Evolutionary conservation across 1,140 invertebrate genomes (phyloP), one percentile per base, ranked within the genome.

Genomic region (Caenorhabditis remanei): DNA sequence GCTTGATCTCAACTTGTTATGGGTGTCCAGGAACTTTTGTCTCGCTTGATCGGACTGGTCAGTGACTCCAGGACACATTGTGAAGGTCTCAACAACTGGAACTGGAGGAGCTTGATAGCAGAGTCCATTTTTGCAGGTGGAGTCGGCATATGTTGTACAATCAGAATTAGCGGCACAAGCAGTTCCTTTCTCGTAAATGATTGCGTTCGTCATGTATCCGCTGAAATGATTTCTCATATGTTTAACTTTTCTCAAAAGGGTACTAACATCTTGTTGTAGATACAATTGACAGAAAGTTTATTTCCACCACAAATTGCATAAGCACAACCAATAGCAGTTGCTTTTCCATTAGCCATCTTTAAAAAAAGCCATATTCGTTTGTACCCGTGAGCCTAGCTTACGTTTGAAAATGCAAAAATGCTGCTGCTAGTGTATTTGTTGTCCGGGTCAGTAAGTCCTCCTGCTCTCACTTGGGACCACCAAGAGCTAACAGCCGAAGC

Each of bases 301-400:
- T 19, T 24, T 79, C 46, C 71, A 32, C 32, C 32, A 50, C 71
- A 79, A 3, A 79, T 24, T 19, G 83, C 83, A 16, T 58, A 84
- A n/a, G 83, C 83, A 61, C 83, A 84, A 41, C 83, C 83, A 63
- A 84, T 21, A 21, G 83, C 83, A 21, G 83, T 40, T n/a, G 55
- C 58, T 24, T 84, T 84, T 58, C 83, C 83, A 48, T 84, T 84
- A 32, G 83, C 83, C 55, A 84, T 84, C 83, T 61, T n/a, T 4
- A 75, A 79, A 50, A 24, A 21, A 13, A n/a, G n/a, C 9, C 13
- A 19, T 13, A 19, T 13, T 50, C 4, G 7, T 14, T 50, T 24
- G 21, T 24, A 2, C 0, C 4, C 21, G 21, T 3, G 21, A 24
- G 0, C 19, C 2, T 5, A 48, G 4, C 32, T 71, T 11, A 71